phyloP scores from a whole-genome alignment of 1,140 invertebrate species.

The Lanistes nyassanus region DNA sequence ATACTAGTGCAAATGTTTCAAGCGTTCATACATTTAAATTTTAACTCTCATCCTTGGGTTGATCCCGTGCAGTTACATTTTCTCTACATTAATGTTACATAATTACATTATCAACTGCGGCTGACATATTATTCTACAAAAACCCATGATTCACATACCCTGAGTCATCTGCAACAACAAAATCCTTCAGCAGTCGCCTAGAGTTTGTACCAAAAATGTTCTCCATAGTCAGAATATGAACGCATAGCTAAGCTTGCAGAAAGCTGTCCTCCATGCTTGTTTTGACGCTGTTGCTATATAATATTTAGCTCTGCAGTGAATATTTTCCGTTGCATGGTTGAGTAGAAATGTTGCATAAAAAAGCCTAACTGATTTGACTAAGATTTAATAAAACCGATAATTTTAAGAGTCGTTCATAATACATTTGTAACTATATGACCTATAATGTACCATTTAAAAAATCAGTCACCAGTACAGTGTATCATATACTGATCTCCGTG shows the following conservation, averaged over 20 bases:
- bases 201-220: slow-evolving; percentile 14
- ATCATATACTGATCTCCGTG: too few species aligned
- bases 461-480: too few species aligned
- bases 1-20: too few species aligned
- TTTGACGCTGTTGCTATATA: slow-evolving; percentile 35
- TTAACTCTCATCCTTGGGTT: background rate
- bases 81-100: background rate
- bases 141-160: too few species aligned
- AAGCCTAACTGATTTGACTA: too few species aligned
- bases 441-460: too few species aligned
- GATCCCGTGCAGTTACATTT: background rate
- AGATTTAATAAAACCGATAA: too few species aligned
- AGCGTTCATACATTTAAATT: background rate
- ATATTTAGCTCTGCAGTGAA: background rate
- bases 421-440: too few species aligned
- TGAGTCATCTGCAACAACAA: slow-evolving; percentile 17
- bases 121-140: too few species aligned
- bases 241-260: background rate
- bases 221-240: slow-evolving; percentile 11
- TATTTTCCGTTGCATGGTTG: too few species aligned
- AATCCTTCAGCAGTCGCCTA: slow-evolving; percentile 8
- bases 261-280: slow-evolving; percentile 13
- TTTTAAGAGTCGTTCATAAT: too few species aligned
- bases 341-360: too few species aligned
- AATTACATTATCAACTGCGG: background rate